A percentile compares a stretch with the other conserved stretches of the same genome.
phyloP scores from a whole-genome alignment of 2,888 invertebrate species.

The Eudemis profundana region DNA sequence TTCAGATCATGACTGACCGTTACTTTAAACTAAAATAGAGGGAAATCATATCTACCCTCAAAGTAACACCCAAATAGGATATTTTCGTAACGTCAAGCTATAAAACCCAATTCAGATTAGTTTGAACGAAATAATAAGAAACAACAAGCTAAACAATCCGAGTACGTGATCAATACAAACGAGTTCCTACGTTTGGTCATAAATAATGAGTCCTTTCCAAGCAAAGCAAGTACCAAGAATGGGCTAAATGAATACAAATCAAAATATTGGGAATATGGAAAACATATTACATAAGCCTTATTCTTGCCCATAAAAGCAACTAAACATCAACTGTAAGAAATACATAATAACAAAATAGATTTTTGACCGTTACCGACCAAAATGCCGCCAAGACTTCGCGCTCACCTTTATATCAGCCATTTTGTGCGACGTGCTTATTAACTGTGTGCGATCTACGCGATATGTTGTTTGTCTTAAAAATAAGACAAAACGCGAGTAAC shows the following conservation, averaged over 20 bases:
- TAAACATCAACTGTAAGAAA: slow-evolving; percentile 1
- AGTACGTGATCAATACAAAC: slow-evolving; percentile 25
- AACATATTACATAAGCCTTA: not conserved
- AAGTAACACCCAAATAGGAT: not conserved
- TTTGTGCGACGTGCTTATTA: slow-evolving; percentile 68
- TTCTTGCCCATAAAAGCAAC: not conserved
- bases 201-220: slow-evolving; percentile 26
- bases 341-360: slow-evolving; percentile 55
- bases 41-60: slow-evolving; percentile 17
- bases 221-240: slow-evolving; percentile 5
- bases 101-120: not conserved
- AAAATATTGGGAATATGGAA: not conserved
- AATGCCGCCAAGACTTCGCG: slow-evolving; percentile 78
- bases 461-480: slow-evolving; percentile 61
- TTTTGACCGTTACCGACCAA: slow-evolving; percentile 76
- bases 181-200: slow-evolving; percentile 13
- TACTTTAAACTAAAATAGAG: slow-evolving; percentile 9
- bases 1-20: not conserved
- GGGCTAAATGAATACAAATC: not conserved
- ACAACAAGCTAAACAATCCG: slow-evolving; percentile 3
- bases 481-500: slow-evolving; percentile 61
- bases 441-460: slow-evolving; percentile 74
- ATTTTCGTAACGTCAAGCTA: not conserved
- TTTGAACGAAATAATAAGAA: not conserved
- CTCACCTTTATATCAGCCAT: slow-evolving; percentile 85